These are phyloP conservation scores for Sceloporus tristichus DNA, from an alignment of 2,113 vertebrate species.

Conservation along the genomic window DNA sequence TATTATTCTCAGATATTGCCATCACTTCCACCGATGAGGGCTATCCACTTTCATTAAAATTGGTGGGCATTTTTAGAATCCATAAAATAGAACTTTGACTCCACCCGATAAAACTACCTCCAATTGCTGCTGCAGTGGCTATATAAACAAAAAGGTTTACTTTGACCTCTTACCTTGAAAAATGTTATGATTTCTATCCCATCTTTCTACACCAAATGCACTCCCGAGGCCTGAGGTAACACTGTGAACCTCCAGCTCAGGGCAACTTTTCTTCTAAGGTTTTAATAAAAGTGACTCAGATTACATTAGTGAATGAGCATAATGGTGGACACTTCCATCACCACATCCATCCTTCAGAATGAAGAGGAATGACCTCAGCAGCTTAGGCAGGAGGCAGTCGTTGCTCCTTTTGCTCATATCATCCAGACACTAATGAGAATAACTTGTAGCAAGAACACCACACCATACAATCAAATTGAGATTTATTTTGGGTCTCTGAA, in stretches of 20 bases:
- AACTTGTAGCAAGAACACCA: too few relatives aligned
- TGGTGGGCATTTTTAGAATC: background rate
- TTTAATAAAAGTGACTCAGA: background rate
- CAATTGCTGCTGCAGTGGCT: background rate
- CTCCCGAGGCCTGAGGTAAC: background rate
- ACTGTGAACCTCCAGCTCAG: background rate
- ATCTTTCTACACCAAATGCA: background rate
- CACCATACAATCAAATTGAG: too few relatives aligned
- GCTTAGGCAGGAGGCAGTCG: too few relatives aligned
- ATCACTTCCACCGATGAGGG: background rate
- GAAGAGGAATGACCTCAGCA: too few relatives aligned
- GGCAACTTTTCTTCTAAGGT: background rate
- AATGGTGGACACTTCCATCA: background rate
- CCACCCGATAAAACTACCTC: background rate
- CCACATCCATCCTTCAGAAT: background rate
- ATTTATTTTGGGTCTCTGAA: too few relatives aligned
- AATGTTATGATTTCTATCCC: background rate
- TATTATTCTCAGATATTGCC: background rate
- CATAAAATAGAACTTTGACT: background rate
- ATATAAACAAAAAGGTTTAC: background rate
- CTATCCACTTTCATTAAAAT: background rate
- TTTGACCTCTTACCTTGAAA: background rate
- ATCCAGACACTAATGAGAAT: too few relatives aligned
- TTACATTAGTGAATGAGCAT: background rate
- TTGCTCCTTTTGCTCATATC: too few relatives aligned